A percentile compares a stretch with the other conserved stretches of the same genome.
Conservation (phyloP, 2,888 invertebrate genomes). For the Dendrolimus houi region DNA sequence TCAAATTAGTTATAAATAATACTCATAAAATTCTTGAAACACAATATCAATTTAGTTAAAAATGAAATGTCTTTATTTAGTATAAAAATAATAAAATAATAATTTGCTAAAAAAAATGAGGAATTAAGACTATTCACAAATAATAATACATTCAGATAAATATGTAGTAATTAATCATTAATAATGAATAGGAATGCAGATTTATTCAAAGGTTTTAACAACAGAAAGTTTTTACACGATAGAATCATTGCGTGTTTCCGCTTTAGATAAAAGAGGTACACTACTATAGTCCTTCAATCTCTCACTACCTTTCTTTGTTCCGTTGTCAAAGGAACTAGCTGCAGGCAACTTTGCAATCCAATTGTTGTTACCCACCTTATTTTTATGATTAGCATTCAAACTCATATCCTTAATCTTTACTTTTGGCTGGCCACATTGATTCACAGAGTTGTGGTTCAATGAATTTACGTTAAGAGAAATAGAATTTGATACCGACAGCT, state of each 20-base stretch:
- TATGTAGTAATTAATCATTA: not conserved
- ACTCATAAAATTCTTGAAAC: too few relatives aligned
- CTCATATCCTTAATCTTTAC: conserved; percentile 63
- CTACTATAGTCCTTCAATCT: conserved; percentile 66
- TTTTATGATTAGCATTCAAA: conserved; percentile 46
- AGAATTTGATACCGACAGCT: conserved; percentile 50
- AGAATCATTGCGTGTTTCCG: conserved; percentile 62
- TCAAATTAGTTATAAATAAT: too few relatives aligned
- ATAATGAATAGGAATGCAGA: not conserved
- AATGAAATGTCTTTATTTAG: too few relatives aligned
- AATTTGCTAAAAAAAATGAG: too few relatives aligned
- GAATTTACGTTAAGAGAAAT: conserved; percentile 58
- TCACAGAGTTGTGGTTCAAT: conserved; percentile 48
- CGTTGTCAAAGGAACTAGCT: conserved; percentile 64
- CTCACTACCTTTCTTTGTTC: conserved; percentile 48
- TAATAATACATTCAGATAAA: not conserved
- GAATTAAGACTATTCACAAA: too few relatives aligned
- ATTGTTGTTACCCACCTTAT: conserved; percentile 68
- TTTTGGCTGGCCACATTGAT: conserved; percentile 43
- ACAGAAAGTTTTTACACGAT: conserved; percentile 36
- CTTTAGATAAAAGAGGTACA: conserved; percentile 62
- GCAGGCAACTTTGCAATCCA: conserved; percentile 65
- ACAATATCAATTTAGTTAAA: too few relatives aligned
- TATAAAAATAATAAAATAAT: too few relatives aligned
- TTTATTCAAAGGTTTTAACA: not conserved